These are phyloP conservation scores for Hypomecis atomaria DNA, from an alignment of 2,888 invertebrate species.

Conservation along the genomic window DNA sequence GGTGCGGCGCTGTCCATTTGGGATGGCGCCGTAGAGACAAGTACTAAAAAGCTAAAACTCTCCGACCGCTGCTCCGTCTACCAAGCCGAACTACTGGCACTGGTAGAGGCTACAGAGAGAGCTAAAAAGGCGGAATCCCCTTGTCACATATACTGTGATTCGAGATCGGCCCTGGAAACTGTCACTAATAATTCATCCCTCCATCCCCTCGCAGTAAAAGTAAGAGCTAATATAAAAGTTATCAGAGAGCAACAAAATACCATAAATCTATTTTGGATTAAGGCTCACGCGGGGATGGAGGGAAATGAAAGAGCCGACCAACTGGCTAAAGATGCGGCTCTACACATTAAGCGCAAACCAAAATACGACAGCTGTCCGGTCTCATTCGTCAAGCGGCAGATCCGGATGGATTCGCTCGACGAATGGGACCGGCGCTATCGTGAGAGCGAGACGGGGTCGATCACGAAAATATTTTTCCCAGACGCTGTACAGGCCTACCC, in stretches of 20 bases:
- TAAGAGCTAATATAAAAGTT: not conserved
- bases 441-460: conserved; percentile 7
- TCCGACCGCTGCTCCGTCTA: not conserved
- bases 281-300: conserved; percentile 32
- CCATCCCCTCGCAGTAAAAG: conserved; percentile 30
- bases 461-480: conserved; percentile 35
- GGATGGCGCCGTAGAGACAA: not conserved
- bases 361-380: no score
- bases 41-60: no score
- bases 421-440: conserved; percentile 12
- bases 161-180: conserved; percentile 25
- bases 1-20: not conserved
- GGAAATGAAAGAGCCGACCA: conserved; percentile 39
- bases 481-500: conserved; percentile 13
- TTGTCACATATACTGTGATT: conserved; percentile 27
- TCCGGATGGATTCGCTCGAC: conserved; percentile 26
- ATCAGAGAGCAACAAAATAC: not conserved
- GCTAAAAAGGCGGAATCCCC: no score
- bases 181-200: conserved; percentile 1
- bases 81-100: conserved; percentile 1
- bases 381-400: conserved; percentile 31
- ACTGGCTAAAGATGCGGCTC: not conserved
- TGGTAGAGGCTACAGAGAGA: not conserved
- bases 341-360: no score
- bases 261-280: conserved; percentile 31